Percentiles rank a stretch among this genome's conserved stretches.
phyloP scores from a whole-genome alignment of 1,140 invertebrate genomes.

The Trichonephila clavipes region DNA sequence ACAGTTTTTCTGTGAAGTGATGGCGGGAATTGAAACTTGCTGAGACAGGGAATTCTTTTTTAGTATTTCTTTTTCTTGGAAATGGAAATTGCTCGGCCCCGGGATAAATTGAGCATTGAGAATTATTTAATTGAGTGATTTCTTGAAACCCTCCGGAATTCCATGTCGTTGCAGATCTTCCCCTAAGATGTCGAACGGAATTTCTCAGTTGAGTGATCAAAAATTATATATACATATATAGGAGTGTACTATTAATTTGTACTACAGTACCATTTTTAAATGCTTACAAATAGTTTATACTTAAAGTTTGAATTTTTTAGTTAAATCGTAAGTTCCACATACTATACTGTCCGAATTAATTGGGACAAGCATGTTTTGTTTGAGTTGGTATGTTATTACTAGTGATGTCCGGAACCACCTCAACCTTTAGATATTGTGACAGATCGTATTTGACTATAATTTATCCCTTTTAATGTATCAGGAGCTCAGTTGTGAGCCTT shows the following conservation, averaged over 20 bases:
- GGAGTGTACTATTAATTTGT: neutral
- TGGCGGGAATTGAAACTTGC: slow-evolving; percentile 33
- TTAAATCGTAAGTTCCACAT: too few species aligned
- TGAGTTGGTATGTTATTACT: too few species aligned
- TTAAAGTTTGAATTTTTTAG: too few species aligned
- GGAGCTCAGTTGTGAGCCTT: too few species aligned
- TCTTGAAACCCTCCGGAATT: neutral
- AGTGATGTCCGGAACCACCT: too few species aligned
- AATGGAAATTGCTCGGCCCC: slow-evolving; percentile 55
- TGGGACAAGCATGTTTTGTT: too few species aligned
- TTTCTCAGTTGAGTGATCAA: slow-evolving; percentile 10
- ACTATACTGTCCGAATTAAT: too few species aligned
- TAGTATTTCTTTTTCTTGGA: neutral
- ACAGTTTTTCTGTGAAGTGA: slow-evolving; percentile 7
- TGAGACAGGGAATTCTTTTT: slow-evolving; percentile 46
- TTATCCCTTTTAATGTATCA: too few species aligned
- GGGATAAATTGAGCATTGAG: slow-evolving; percentile 62
- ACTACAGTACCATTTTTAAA: neutral
- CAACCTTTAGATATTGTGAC: too few species aligned
- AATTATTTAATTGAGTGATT: slow-evolving; percentile 71
- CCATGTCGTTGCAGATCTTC: slow-evolving; percentile 3
- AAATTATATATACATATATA: neutral
- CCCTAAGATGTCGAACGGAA: slow-evolving; percentile 12
- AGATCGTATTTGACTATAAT: too few species aligned
- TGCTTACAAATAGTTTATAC: too few species aligned